A percentile compares a stretch with the other conserved stretches of the same genome.
Evolutionary conservation across 2,113 vertebrate species (phyloP).

Genomic region (Ptychochromis oligacanthus): DNA sequence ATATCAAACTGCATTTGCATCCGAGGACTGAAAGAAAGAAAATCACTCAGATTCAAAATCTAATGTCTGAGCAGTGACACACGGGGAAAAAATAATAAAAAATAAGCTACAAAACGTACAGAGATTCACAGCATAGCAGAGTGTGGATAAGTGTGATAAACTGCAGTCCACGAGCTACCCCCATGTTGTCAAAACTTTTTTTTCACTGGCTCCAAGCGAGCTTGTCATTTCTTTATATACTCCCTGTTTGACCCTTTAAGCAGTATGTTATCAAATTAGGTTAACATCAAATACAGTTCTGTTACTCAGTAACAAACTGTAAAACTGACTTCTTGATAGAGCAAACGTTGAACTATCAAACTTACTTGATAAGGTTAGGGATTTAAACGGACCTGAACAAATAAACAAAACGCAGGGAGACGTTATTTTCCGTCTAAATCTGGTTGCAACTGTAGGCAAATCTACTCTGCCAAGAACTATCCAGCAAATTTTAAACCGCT

Average conservation of each 20-base stretch:
- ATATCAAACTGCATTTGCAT: slow-evolving; percentile 86
- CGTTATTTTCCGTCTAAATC: neutral
- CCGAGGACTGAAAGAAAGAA: slow-evolving; percentile 35
- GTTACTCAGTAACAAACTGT: slow-evolving; percentile 45
- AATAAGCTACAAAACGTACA: slow-evolving; percentile 34
- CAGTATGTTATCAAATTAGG: slow-evolving; percentile 22
- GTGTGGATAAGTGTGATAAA: slow-evolving; percentile 27
- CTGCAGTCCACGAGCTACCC: slow-evolving; percentile 6
- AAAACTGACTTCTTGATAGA: neutral
- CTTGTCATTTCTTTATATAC: neutral
- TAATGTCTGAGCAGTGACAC: neutral
- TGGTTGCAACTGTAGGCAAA: neutral
- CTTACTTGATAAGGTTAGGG: neutral
- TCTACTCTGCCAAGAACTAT: neutral
- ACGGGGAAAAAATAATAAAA: rapidly evolving
- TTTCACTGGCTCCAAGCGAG: neutral
- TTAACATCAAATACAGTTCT: neutral
- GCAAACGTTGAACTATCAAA: neutral
- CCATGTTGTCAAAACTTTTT: slow-evolving; percentile 42
- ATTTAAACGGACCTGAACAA: neutral
- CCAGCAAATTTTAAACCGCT: neutral
- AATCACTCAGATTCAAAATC: neutral
- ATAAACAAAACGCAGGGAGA: neutral
- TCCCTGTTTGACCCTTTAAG: neutral
- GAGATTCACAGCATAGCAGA: slow-evolving; percentile 44